Evolutionary conservation across 2,888 invertebrate genomes (phyloP).

Genomic region (Drosophila eohydei): DNA sequence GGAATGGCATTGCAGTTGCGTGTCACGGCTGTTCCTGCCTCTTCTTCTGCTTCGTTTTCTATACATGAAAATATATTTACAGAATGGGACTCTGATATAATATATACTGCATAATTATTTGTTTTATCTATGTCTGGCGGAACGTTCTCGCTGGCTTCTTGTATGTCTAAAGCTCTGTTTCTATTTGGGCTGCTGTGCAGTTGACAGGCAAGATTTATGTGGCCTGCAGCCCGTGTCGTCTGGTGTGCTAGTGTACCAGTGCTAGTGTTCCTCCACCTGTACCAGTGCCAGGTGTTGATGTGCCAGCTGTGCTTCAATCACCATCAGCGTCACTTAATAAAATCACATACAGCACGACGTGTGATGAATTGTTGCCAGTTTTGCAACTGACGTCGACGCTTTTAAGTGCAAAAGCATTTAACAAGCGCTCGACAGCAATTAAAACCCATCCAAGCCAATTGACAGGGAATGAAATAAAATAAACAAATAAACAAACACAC

Average conservation of each 20-base stretch:
- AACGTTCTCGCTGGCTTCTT: slow-evolving; percentile 1
- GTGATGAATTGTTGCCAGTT: slow-evolving; percentile 74
- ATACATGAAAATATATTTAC: slow-evolving; percentile 7
- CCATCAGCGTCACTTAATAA: slow-evolving; percentile 79
- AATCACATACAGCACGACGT: slow-evolving; percentile 70
- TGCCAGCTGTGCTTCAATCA: slow-evolving; percentile 79
- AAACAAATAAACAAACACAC: slow-evolving; percentile 14
- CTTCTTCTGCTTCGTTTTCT: neutral
- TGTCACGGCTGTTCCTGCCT: slow-evolving; percentile 35
- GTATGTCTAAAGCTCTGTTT: neutral
- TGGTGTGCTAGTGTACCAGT: slow-evolving; percentile 5
- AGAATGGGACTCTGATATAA: slow-evolving; percentile 23
- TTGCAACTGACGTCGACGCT: slow-evolving; percentile 49
- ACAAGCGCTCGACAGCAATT: slow-evolving; percentile 54
- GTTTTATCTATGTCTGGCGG: slow-evolving; percentile 22
- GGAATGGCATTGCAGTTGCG: slow-evolving; percentile 69
- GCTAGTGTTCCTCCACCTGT: slow-evolving; percentile 1
- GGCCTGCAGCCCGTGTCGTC: slow-evolving; percentile 52
- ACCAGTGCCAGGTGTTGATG: slow-evolving; percentile 72
- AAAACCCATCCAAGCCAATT: slow-evolving; percentile 36
- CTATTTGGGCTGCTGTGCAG: slow-evolving; percentile 53
- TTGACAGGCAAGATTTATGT: slow-evolving; percentile 77
- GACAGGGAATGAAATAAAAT: slow-evolving; percentile 17
- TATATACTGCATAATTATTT: slow-evolving; percentile 61
- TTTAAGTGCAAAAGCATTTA: slow-evolving; percentile 66